These are phyloP conservation scores for Radopholus similis DNA, from an alignment of 1,140 invertebrate genomes.

Conservation along the genomic window DNA sequence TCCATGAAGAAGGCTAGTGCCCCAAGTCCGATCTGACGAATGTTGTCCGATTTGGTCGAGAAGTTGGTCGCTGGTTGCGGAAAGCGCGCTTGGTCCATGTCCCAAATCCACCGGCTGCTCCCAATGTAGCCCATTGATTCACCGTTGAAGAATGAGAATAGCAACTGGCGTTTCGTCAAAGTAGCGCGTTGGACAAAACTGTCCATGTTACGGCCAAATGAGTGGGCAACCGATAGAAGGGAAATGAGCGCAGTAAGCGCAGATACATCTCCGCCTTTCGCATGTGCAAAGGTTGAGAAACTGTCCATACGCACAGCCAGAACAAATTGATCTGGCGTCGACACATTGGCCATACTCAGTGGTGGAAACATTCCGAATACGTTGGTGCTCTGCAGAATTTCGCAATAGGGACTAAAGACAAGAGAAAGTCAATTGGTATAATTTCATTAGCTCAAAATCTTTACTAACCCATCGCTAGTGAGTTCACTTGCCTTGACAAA, in stretches of 20 bases:
- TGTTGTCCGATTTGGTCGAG: conserved; percentile 13
- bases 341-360: conserved; percentile 10
- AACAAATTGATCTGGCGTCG: conserved; percentile 30
- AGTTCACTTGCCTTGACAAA: neutral
- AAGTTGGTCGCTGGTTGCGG: conserved; percentile 27
- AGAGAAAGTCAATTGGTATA: neutral
- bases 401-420: conserved; percentile 30
- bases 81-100: conserved; percentile 34
- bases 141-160: conserved; percentile 48
- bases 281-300: conserved; percentile 38
- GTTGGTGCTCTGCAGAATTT: conserved; percentile 35
- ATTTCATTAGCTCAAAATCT: neutral
- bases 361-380: conserved; percentile 42
- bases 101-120: conserved; percentile 41
- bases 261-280: conserved; percentile 41
- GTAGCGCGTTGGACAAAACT: conserved; percentile 29
- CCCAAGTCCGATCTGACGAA: conserved; percentile 28
- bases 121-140: conserved; percentile 51
- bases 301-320: conserved; percentile 38
- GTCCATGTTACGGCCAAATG: conserved; percentile 39
- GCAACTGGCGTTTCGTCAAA: conserved; percentile 27
- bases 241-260: conserved; percentile 43
- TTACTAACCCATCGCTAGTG: neutral
- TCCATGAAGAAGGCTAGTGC: conserved; percentile 30
- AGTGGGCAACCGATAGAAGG: conserved; percentile 40